Evolutionary conservation across 2,888 invertebrate species (phyloP).

Genomic region (Syrista parreyssii): DNA sequence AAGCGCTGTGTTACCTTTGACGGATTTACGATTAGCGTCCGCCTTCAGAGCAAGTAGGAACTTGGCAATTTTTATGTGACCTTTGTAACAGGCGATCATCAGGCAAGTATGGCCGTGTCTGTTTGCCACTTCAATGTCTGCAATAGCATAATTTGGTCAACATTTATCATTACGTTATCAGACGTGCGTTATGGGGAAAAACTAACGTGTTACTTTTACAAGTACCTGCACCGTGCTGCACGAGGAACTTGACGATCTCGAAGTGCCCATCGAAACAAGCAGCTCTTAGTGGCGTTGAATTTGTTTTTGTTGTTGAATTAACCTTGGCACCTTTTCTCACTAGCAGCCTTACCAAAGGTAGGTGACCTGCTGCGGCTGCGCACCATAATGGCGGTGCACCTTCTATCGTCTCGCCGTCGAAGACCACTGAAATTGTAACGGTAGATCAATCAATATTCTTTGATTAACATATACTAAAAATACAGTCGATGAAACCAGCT

Average conservation of each 20-base stretch:
- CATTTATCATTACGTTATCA: neutral
- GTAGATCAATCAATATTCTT: neutral
- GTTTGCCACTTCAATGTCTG: conserved; percentile 96
- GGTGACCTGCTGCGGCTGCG: conserved; percentile 95
- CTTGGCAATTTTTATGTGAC: conserved; percentile 90
- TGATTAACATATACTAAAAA: neutral
- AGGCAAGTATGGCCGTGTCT: conserved; percentile 96
- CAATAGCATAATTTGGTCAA: conserved; percentile 37
- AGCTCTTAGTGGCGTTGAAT: conserved; percentile 93
- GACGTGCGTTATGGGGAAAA: neutral
- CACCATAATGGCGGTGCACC: conserved; percentile 98
- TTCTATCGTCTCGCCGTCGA: conserved; percentile 97
- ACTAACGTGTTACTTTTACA: conserved; percentile 37
- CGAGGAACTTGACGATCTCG: conserved; percentile 93
- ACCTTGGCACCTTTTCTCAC: conserved; percentile 89
- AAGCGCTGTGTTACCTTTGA: conserved; percentile 94
- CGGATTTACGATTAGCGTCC: conserved; percentile 92
- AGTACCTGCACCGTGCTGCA: conserved; percentile 86
- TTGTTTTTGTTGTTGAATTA: conserved; percentile 93
- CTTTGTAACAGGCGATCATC: conserved; percentile 98
- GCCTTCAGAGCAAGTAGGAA: conserved; percentile 89
- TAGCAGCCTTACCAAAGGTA: conserved; percentile 86
- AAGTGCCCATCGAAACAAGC: conserved; percentile 98
- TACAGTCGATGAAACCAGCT: neutral
- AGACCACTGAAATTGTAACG: conserved; percentile 77